phyloP scores from a whole-genome alignment of 2,888 invertebrate genomes.

The Troglohyphantes excavatus region DNA sequence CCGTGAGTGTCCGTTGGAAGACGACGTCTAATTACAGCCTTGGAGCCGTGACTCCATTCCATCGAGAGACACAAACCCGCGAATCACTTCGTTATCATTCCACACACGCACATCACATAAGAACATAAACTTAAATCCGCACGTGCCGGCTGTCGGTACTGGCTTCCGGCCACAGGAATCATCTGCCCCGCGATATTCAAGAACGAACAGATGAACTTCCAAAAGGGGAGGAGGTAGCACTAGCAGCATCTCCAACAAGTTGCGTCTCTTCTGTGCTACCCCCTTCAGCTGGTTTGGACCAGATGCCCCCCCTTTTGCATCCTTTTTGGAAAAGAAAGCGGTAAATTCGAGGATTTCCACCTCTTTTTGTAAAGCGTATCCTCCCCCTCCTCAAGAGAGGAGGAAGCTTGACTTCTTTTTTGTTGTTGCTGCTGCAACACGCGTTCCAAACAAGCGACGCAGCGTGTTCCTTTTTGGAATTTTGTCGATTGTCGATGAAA shows the following conservation, averaged over 20 bases:
- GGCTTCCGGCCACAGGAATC: slow-evolving; percentile 26
- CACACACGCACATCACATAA: too few species aligned
- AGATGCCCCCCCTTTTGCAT: slow-evolving; percentile 68
- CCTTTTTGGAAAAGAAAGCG: not conserved
- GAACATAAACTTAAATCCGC: slow-evolving; percentile 28
- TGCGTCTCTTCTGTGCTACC: slow-evolving; percentile 45
- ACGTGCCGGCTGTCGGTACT: slow-evolving; percentile 26
- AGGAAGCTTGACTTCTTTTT: slow-evolving; percentile 27
- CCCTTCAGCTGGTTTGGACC: slow-evolving; percentile 59
- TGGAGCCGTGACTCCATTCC: slow-evolving; percentile 13
- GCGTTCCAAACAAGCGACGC: not conserved
- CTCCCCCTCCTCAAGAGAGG: slow-evolving; percentile 15
- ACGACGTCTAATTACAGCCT: slow-evolving; percentile 3
- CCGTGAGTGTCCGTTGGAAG: not conserved
- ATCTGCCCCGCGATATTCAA: slow-evolving; percentile 33
- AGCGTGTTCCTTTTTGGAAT: not conserved
- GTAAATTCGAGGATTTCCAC: slow-evolving; percentile 61
- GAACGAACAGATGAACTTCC: not conserved
- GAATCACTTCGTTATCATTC: too few species aligned
- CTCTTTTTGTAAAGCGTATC: slow-evolving; percentile 30
- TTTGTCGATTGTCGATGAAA: too few species aligned
- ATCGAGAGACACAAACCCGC: not conserved
- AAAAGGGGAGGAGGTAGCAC: too few species aligned
- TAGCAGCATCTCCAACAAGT: slow-evolving; percentile 42
- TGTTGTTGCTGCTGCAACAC: not conserved